Evolutionary conservation across 2,888 invertebrate genomes (phyloP), one percentile per base, ranked within the genome.

Genomic region (Scaptomyza tumidula): DNA sequence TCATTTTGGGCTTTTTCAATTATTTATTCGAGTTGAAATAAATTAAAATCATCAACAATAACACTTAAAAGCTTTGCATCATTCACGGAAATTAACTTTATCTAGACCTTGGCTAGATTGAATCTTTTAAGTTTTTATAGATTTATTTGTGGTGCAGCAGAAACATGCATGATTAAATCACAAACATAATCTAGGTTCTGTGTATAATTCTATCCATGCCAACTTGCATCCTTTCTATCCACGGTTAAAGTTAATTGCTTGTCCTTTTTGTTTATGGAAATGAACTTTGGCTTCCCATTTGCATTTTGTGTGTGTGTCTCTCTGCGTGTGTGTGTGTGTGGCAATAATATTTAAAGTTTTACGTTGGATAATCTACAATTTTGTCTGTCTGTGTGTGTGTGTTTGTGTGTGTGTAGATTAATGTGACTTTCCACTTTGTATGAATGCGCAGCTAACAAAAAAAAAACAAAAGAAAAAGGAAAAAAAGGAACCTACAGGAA

Each of bases 351-450:
- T 64, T 35, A 53, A 60, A 71, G 49, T 60, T 75, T 49, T 46
- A 11, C 27, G 37, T 44, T 27, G 37, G 9, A 7, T 43, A 48
- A 52, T 57, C 50, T 52, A 55, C 58, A 58, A 46, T 55, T 74
- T 46, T 48, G 31, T 14, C 11, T 24, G 11, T 24, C 7, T 39
- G 13, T 31, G 44, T 16, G 24, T 39, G 29, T 48, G 35, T 19
- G 16, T 27, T 31, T 41, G 45, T 29, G 49, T 57, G 57, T 53
- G 52, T 33, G 50, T 24, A 33, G 54, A 64, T 60, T 64, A 54
- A 71, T 76, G 43, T 48, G 59, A 71, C 61, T 71, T 76, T 60
- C 60, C 57, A 50, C 55, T 61, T 57, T 52, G 41, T 48, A 41
- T 49, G 50, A 56, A 60, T 37, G 44, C 33, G n/a, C 14, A 19